Base-by-base conservation (phyloP, 1,140 invertebrate genomes). In the Procambarus virginalis region DNA sequence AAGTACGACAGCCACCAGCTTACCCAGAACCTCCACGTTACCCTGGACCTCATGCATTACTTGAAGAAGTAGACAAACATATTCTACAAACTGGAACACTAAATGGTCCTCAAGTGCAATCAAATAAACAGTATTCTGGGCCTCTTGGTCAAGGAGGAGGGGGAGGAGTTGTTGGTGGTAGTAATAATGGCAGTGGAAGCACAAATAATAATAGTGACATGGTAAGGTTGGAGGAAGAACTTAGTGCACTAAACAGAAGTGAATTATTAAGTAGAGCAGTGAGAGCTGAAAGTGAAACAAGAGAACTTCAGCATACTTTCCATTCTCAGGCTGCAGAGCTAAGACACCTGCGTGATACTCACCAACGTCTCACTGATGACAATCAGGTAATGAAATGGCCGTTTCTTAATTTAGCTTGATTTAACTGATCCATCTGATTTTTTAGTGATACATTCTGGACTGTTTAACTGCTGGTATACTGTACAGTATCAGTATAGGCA, bases 301-400 rank as follows among this genome's bases (percentile, higher is more conserved):
- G 86, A 68, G 80, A 81, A 14, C 55, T 82, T 49, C 48, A 76
- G 22, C 81, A 79, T 68, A 22, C 81, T 45, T 60, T 83, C 12
- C 80, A 84, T 64, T 55, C 48, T 4, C 84, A 90, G 73, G 73
- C 86, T 22, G 82, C 81, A 6, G 91, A 92, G 45, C 78, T 92
- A 22, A 51, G 88, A 45, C 86, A 88, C 77, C 80, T 90, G n/a
- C 86, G 90, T 58, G 89, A 92, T 20, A 77, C 86, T 17, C 85
- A 91, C 22, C 86, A 91, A 45, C 77, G 91, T 34, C 89, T 92
- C 34, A 92, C 91, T 34, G 91, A 92, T 82, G 91, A 92, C 82
- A 92, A 92, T 78, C 91, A 92, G 86, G 91, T 92, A 70, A 70
- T 22, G 10, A 55, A 55, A 55, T 55, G 10, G 10, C 10, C 5